Evolutionary conservation across 1,140 invertebrate genomes (phyloP).

Genomic region (Pogonomyrmex californicus): DNA sequence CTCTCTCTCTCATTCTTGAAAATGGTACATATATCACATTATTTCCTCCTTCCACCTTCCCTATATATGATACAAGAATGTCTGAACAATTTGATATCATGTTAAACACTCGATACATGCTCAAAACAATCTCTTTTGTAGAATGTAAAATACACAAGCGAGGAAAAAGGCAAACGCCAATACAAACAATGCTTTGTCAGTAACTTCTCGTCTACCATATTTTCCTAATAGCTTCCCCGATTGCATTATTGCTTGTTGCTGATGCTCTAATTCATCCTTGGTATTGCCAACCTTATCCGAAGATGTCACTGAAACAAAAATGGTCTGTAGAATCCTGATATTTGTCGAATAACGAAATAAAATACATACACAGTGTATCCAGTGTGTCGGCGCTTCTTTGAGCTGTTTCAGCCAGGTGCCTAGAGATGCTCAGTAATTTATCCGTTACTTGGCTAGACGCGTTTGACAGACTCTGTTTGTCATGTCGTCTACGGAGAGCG

Average conservation of each 20-base stretch:
- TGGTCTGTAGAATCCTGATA: slow-evolving; percentile 1
- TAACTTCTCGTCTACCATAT: slow-evolving; percentile 97
- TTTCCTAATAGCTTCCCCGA: slow-evolving; percentile 97
- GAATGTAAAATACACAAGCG: slow-evolving; percentile 96
- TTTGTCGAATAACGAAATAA: slow-evolving; percentile 45
- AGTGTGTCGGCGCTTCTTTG: slow-evolving; percentile 94
- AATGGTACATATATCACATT: slow-evolving; percentile 24
- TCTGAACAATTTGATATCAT: not conserved
- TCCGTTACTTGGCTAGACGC: slow-evolving; percentile 93
- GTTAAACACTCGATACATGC: not conserved
- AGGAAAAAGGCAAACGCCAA: slow-evolving; percentile 97
- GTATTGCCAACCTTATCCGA: slow-evolving; percentile 89
- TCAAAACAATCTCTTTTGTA: slow-evolving; percentile 95
- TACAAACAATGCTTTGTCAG: slow-evolving; percentile 96
- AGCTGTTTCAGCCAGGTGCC: slow-evolving; percentile 94
- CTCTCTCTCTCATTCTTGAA: not conserved
- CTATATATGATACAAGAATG: slow-evolving; percentile 36
- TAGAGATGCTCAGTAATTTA: slow-evolving; percentile 93
- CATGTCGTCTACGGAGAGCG: slow-evolving; percentile 89
- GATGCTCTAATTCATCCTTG: slow-evolving; percentile 94
- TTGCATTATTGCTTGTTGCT: slow-evolving; percentile 94
- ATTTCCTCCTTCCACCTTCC: not conserved
- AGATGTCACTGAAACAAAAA: slow-evolving; percentile 84
- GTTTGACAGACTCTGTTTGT: slow-evolving; percentile 89
- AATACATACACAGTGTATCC: slow-evolving; percentile 90